Conservation (phyloP, 2,113 vertebrate genomes). For the Lepus europaeus region DNA sequence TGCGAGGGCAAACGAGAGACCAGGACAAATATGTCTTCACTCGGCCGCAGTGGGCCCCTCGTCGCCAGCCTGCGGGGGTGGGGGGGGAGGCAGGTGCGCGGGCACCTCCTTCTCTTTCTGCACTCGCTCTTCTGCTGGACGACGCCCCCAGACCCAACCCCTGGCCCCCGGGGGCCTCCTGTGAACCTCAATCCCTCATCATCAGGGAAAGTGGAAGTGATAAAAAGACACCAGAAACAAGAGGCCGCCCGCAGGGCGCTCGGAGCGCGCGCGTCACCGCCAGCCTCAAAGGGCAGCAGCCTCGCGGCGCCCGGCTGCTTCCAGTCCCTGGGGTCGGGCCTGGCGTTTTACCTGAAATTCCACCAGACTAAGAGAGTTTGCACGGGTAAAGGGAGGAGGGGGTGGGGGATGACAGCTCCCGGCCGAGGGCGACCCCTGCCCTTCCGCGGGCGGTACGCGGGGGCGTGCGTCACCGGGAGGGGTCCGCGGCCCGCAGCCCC, state of each 20-base stretch:
- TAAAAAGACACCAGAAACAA: not conserved
- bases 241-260: not conserved
- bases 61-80: too few relatives aligned
- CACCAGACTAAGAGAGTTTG: not conserved
- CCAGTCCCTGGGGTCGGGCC: not conserved
- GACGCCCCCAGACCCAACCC: not conserved
- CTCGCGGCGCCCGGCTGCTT: fast-evolving
- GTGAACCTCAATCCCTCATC: not conserved
- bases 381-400: not conserved
- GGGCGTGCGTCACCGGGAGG: too few relatives aligned
- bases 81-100: too few relatives aligned
- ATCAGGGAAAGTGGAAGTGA: not conserved
- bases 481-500: too few relatives aligned
- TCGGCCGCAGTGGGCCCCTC: too few relatives aligned
- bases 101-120: too few relatives aligned
- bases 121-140: not conserved
- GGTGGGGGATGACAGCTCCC: not conserved
- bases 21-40: not conserved
- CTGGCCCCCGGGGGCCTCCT: too few relatives aligned
- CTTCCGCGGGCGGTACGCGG: fast-evolving
- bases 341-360: not conserved
- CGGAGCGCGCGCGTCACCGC: too few relatives aligned
- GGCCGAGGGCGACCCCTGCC: not conserved
- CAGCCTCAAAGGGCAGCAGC: too few relatives aligned
- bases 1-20: not conserved